These are phyloP conservation scores for Epinephelus moara DNA, from an alignment of 2,113 vertebrate genomes.

Conservation along the genomic window DNA sequence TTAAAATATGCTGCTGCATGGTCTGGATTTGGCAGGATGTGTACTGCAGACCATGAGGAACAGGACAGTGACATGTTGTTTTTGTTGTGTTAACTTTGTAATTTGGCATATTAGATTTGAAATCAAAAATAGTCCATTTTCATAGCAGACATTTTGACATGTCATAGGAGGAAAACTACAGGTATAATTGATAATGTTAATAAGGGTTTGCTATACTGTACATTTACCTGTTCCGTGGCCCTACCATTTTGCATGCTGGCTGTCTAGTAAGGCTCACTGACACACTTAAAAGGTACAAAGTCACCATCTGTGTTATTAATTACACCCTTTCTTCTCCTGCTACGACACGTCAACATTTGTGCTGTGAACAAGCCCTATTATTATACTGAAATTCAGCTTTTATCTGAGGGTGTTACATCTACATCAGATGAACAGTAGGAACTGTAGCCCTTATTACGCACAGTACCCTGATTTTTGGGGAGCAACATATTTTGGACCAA, in stretches of 20 bases:
- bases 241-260: background rate
- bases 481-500: background rate
- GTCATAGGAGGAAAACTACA: background rate
- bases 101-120: background rate
- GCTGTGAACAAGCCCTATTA: background rate
- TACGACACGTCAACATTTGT: background rate
- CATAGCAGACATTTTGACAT: background rate
- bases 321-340: constrained; percentile 2
- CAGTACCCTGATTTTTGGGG: background rate
- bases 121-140: background rate
- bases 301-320: background rate
- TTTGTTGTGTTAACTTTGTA: background rate
- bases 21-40: background rate
- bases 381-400: background rate
- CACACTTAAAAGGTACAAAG: background rate
- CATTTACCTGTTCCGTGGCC: no score
- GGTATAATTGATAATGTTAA: background rate
- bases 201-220: background rate
- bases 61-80: background rate
- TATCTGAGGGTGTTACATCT: background rate
- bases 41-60: background rate
- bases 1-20: background rate
- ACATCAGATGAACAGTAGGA: background rate
- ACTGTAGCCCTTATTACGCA: background rate
- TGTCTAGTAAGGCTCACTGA: background rate